Evolutionary conservation across 37 sponge, comb jelly and placozoan species (phyloP).

Genomic region (Lycopodina hypogea): DNA sequence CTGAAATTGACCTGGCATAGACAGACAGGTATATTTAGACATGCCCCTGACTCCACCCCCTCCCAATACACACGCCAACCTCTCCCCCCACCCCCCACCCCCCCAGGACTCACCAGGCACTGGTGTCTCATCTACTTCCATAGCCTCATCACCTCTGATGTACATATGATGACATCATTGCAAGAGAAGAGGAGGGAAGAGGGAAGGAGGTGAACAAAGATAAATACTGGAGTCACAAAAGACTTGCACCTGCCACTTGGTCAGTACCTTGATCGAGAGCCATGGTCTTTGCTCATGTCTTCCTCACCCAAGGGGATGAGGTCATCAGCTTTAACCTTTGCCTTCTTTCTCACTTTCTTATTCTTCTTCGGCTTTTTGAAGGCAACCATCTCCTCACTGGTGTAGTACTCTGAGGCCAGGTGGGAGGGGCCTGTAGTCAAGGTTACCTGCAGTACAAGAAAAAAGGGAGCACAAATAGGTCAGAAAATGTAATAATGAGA

Average conservation of each 20-base stretch:
- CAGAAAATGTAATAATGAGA: not conserved
- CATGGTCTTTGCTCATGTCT: conserved; percentile 17
- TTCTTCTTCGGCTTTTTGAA: conserved; percentile 86
- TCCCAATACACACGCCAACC: no score
- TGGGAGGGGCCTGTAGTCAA: conserved; percentile 37
- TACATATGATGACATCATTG: no score
- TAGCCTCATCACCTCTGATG: not conserved
- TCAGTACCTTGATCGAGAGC: conserved; percentile 9
- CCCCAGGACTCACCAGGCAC: not conserved
- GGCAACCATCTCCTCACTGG: conserved; percentile 84
- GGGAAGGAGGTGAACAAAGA: no score
- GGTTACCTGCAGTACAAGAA: conserved; percentile 36
- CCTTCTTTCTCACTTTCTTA: conserved; percentile 55
- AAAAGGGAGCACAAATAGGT: not conserved
- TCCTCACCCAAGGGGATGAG: conserved; percentile 22
- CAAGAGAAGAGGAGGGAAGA: no score
- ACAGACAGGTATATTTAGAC: no score
- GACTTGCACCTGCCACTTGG: no score
- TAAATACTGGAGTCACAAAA: no score
- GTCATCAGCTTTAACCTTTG: conserved; percentile 56
- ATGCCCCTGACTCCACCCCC: no score
- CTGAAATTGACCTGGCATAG: no score
- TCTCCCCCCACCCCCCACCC: no score
- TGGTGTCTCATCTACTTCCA: not conserved
- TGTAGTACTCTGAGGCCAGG: conserved; percentile 84